Conservation (phyloP, 2,888 invertebrate genomes). For the Ceriagrion tenellum region DNA sequence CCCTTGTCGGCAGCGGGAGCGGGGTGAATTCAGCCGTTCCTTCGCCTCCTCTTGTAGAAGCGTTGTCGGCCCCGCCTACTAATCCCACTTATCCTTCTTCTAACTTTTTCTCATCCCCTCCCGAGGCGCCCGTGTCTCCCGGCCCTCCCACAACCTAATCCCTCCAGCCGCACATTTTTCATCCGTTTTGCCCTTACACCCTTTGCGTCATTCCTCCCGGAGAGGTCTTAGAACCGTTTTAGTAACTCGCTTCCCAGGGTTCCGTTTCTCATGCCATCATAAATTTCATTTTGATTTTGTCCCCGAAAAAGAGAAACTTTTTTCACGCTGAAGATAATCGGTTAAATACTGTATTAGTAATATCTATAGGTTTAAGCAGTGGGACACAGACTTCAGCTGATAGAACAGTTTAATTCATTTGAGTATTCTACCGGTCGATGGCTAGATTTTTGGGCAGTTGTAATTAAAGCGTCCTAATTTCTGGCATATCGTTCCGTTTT, state of each 20-base stretch:
- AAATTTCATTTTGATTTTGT: neutral
- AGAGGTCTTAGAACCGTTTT: neutral
- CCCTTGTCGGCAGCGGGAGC: too few relatives aligned
- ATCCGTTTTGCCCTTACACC: neutral
- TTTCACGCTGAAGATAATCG: neutral
- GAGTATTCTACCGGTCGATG: too few relatives aligned
- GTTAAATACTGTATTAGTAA: too few relatives aligned
- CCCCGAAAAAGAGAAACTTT: neutral
- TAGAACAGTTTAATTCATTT: too few relatives aligned
- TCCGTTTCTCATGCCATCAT: neutral
- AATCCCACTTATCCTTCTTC: slow-evolving; percentile 8
- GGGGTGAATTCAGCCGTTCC: slow-evolving; percentile 18
- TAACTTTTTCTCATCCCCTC: neutral
- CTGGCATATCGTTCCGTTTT: too few relatives aligned
- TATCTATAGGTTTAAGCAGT: too few relatives aligned
- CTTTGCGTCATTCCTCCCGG: neutral
- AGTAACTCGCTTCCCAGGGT: neutral
- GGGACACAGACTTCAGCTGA: too few relatives aligned
- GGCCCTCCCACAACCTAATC: neutral
- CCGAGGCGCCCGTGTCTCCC: neutral
- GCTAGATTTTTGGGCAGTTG: too few relatives aligned
- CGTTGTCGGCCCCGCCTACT: neutral
- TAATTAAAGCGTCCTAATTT: too few relatives aligned
- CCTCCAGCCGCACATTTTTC: neutral
- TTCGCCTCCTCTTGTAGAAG: neutral